Conservation (phyloP, 2,888 invertebrate genomes). For the Silvanus unidentatus region DNA sequence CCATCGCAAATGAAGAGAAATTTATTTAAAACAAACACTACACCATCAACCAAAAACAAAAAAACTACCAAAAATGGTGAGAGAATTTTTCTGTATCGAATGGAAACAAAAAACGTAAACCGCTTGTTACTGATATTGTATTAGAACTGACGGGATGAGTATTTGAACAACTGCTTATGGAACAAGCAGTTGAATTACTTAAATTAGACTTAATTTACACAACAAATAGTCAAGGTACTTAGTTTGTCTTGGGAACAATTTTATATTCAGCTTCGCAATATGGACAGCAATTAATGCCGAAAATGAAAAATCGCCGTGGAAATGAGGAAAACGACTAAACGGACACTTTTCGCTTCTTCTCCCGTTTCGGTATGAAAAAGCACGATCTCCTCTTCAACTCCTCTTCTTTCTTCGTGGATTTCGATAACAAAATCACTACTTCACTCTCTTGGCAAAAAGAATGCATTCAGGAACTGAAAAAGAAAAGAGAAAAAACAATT, state of each 20-base stretch:
- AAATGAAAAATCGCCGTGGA: slow-evolving; percentile 9
- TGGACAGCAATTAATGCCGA: slow-evolving; percentile 3
- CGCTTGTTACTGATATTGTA: slow-evolving; percentile 1
- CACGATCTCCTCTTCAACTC: slow-evolving; percentile 17
- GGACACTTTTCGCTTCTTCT: slow-evolving; percentile 34
- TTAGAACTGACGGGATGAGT: slow-evolving; percentile 22
- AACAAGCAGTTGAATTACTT: slow-evolving; percentile 34
- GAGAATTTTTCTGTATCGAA: background rate
- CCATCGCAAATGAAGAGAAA: background rate
- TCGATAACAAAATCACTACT: too few relatives aligned
- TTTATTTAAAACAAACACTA: background rate
- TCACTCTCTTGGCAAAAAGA: too few relatives aligned
- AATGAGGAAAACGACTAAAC: slow-evolving; percentile 7
- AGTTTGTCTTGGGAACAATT: slow-evolving; percentile 10
- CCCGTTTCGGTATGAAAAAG: slow-evolving; percentile 41
- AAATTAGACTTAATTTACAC: slow-evolving; percentile 40
- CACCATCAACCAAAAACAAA: background rate
- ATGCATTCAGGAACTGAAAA: too few relatives aligned
- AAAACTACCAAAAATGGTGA: too few relatives aligned
- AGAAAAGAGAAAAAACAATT: too few relatives aligned
- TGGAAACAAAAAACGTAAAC: background rate
- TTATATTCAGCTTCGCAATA: background rate
- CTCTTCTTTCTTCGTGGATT: too few relatives aligned
- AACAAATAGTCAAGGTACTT: slow-evolving; percentile 24
- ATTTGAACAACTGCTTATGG: slow-evolving; percentile 27